Percentiles rank a stretch among this genome's conserved stretches.
phyloP scores from a whole-genome alignment of 2,797 vertebrate genomes.

The Coendou prehensilis region DNA sequence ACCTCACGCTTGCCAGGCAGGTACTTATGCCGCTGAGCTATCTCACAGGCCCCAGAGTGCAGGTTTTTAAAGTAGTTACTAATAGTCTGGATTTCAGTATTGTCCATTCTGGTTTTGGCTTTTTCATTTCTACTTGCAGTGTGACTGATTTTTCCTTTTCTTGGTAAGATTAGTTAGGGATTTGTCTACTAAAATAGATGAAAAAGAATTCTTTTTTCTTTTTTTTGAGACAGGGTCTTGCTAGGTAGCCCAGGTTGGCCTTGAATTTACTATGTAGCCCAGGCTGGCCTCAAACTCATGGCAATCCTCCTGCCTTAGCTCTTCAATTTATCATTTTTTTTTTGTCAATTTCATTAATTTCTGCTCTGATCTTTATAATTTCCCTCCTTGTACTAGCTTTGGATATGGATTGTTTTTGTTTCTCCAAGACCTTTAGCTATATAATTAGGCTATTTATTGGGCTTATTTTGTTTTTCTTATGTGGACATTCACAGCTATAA shows the following conservation, averaged over 20 bases:
- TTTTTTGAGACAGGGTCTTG: too few species aligned
- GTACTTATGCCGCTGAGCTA: too few species aligned
- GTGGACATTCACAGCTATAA: neutral
- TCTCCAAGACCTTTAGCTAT: neutral
- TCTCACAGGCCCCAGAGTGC: too few species aligned
- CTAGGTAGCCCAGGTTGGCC: too few species aligned
- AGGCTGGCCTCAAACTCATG: too few species aligned
- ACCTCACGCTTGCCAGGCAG: too few species aligned
- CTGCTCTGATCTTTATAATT: neutral
- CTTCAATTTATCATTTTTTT: neutral
- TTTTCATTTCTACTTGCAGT: neutral
- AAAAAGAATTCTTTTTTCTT: too few species aligned
- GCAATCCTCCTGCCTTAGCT: neutral
- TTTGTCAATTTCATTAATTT: neutral
- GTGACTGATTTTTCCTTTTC: neutral
- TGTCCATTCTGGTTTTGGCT: neutral
- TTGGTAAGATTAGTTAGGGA: neutral
- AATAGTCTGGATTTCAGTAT: neutral
- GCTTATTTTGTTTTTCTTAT: neutral
- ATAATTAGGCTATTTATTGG: neutral
- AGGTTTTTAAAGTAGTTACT: neutral
- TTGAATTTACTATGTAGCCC: too few species aligned
- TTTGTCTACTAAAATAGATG: neutral
- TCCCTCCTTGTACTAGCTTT: neutral
- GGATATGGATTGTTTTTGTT: neutral